These are phyloP conservation scores for Xiphias gladius DNA, from an alignment of 2,113 vertebrate species.

Conservation along the genomic window DNA sequence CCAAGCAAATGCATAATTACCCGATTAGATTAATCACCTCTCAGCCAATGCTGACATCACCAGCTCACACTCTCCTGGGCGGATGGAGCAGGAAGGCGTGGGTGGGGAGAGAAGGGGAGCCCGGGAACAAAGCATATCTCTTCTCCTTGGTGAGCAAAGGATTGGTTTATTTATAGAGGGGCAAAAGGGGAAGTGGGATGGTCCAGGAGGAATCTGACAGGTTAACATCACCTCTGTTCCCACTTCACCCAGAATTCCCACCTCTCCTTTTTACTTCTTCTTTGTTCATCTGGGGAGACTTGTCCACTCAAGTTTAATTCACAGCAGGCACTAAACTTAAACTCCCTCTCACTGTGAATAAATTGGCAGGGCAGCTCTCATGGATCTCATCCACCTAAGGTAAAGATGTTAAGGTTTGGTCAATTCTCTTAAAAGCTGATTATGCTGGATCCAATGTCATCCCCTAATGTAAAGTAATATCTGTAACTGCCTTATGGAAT, in stretches of 20 bases:
- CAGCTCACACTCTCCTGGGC: not conserved
- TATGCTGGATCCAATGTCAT: constrained; percentile 9
- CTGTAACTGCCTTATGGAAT: constrained; percentile 3
- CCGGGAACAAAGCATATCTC: constrained; percentile 10
- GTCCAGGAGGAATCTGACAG: constrained; percentile 39
- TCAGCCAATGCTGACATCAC: constrained; percentile 62
- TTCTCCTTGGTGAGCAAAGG: constrained; percentile 18
- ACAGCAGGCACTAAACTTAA: constrained; percentile 33
- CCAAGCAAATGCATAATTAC: constrained; percentile 59
- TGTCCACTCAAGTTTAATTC: constrained; percentile 35
- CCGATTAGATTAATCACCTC: constrained; percentile 70
- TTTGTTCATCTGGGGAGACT: constrained; percentile 8
- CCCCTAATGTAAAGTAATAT: constrained; percentile 20
- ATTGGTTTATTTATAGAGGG: constrained; percentile 65
- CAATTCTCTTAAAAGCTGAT: constrained; percentile 55
- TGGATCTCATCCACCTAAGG: constrained; percentile 38
- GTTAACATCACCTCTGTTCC: constrained; percentile 59
- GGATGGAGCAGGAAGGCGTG: constrained; percentile 42
- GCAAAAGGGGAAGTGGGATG: constrained; percentile 24
- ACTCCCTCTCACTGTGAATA: constrained; percentile 19
- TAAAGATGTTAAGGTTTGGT: constrained; percentile 41
- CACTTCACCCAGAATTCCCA: not conserved
- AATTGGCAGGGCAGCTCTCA: constrained; percentile 12
- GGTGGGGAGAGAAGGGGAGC: not conserved
- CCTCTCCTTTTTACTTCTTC: not conserved